phyloP scores from a whole-genome alignment of 64 coral and sea anemone genomes.

The Pachyseris speciosa region DNA sequence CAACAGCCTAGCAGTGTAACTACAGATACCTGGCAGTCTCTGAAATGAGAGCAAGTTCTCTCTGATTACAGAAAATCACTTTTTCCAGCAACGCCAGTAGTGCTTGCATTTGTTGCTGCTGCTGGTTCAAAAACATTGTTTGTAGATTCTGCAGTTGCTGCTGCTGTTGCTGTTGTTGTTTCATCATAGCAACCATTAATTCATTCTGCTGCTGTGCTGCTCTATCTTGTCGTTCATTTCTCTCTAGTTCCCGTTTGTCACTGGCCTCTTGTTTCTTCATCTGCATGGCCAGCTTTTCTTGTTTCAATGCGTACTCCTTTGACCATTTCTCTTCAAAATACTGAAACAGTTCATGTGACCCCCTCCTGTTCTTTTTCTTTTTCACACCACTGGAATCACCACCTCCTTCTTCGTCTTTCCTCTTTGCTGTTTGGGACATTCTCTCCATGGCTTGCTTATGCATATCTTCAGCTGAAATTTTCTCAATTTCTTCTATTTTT shows the following conservation, averaged over 20 bases:
- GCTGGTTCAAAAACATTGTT: slow-evolving; percentile 27
- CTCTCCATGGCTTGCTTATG: slow-evolving; percentile 41
- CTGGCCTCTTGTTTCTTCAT: slow-evolving; percentile 28
- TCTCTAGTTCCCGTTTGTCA: slow-evolving; percentile 25
- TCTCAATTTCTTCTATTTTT: slow-evolving; percentile 45
- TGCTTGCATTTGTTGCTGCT: too few relatives aligned
- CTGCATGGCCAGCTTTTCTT: slow-evolving; percentile 27
- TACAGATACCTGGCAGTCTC: too few relatives aligned
- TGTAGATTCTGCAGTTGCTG: slow-evolving; percentile 33
- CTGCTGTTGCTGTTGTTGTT: slow-evolving; percentile 35
- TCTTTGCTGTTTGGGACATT: too few relatives aligned
- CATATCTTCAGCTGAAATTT: slow-evolving; percentile 40
- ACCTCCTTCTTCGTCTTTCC: not conserved
- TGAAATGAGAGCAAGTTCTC: too few relatives aligned
- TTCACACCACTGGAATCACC: slow-evolving; percentile 15
- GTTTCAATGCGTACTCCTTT: slow-evolving; percentile 3
- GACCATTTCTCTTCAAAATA: slow-evolving; percentile 50
- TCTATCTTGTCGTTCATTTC: slow-evolving; percentile 11
- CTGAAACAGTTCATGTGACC: slow-evolving; percentile 32
- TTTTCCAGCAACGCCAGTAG: too few relatives aligned
- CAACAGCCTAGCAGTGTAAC: too few relatives aligned
- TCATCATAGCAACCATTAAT: slow-evolving; percentile 17
- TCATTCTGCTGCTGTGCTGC: slow-evolving; percentile 33
- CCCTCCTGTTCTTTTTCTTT: slow-evolving; percentile 39
- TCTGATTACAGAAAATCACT: too few relatives aligned